Conservation (phyloP, 64 coral and sea anemone species). For the Stichodactyla mertensii region DNA sequence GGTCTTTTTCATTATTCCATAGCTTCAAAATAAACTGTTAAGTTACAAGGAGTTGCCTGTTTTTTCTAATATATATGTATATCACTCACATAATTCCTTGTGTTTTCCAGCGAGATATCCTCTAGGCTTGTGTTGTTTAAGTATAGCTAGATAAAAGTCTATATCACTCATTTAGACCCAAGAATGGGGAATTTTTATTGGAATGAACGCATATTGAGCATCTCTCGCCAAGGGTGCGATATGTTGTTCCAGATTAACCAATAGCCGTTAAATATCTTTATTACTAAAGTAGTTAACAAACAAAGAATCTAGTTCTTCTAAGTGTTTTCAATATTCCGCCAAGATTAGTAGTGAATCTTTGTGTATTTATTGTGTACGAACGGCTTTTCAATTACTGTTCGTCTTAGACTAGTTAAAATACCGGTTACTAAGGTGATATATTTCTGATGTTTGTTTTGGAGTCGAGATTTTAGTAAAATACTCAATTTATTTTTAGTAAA, state of each 20-base stretch:
- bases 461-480: background rate
- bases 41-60: too few species aligned
- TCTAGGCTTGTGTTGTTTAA: background rate
- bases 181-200: background rate
- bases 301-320: background rate
- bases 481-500: background rate
- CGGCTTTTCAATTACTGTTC: background rate
- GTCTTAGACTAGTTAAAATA: background rate
- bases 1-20: too few species aligned
- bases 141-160: background rate
- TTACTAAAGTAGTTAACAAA: background rate
- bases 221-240: background rate
- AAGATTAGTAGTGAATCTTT: background rate
- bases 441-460: background rate
- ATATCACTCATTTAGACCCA: background rate
- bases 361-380: background rate
- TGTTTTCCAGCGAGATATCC: background rate
- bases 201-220: background rate
- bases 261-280: background rate
- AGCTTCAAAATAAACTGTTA: too few species aligned
- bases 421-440: background rate
- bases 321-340: background rate
- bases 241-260: background rate
- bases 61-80: too few species aligned
- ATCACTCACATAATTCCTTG: background rate